Percentiles rank a stretch among this genome's conserved stretches.
Conservation (phyloP, 2,113 vertebrate species). For the Tretioscincus oriximinensis region DNA sequence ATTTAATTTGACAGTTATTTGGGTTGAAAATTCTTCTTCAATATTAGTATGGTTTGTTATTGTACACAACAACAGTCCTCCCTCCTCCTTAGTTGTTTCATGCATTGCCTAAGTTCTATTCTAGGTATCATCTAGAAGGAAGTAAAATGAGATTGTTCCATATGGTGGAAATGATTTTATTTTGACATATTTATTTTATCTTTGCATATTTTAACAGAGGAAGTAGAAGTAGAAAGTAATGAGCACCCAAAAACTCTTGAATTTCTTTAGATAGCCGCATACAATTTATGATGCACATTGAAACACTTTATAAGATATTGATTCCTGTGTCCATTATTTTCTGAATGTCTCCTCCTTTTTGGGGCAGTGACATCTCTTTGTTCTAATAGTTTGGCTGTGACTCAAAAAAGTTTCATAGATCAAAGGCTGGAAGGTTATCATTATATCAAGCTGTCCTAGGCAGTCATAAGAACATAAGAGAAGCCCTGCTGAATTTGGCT, state of each 20-base stretch:
- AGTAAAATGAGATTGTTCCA: not conserved
- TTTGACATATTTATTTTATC: not conserved
- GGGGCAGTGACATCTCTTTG: not conserved
- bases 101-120: not conserved
- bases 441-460: not conserved
- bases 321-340: not conserved
- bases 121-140: not conserved
- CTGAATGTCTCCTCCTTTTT: not conserved
- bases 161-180: not conserved
- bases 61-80: not conserved
- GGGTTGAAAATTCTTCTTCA: not conserved
- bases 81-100: not conserved
- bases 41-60: not conserved
- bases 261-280: not conserved
- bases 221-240: slow-evolving; percentile 7
- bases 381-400: not conserved
- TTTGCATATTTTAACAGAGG: not conserved
- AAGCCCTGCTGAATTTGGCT: too few relatives aligned
- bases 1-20: not conserved
- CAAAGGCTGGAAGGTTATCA: not conserved
- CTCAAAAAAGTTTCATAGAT: not conserved
- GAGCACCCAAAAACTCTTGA: not conserved
- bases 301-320: slow-evolving; percentile 4
- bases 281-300: not conserved
- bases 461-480: too few relatives aligned